Evolutionary conservation across 2,113 vertebrate genomes (phyloP).

Genomic region (Bungarus multicinctus): DNA sequence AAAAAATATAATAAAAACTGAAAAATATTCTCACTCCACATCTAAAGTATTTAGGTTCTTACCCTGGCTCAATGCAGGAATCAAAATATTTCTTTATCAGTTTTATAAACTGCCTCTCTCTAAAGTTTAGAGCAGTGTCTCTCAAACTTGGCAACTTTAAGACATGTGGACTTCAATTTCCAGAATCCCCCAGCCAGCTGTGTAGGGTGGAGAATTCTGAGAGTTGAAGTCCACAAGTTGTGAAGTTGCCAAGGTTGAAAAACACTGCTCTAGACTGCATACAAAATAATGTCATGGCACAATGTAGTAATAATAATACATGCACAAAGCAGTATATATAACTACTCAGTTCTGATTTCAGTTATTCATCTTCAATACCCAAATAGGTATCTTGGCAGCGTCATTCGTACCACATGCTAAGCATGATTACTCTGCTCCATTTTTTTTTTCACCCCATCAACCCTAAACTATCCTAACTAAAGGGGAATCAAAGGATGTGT

Average conservation of each 20-base stretch:
- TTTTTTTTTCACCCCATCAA: neutral
- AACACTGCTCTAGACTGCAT: neutral
- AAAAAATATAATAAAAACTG: neutral
- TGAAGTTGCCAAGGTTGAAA: too few relatives aligned
- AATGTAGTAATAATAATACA: neutral
- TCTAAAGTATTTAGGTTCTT: neutral
- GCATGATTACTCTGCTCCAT: neutral
- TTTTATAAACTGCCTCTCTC: neutral
- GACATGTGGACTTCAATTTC: too few relatives aligned
- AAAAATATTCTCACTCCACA: neutral
- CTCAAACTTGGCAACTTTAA: too few relatives aligned
- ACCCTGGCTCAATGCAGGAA: neutral
- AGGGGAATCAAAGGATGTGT: neutral
- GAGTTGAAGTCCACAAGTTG: too few relatives aligned
- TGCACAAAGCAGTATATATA: neutral
- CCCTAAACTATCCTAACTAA: conserved; percentile 9
- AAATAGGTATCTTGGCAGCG: neutral
- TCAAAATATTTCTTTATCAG: neutral
- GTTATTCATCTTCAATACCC: neutral
- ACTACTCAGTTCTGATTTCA: neutral
- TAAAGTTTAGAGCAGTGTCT: too few relatives aligned
- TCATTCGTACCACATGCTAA: neutral
- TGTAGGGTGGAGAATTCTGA: too few relatives aligned
- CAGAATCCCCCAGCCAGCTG: too few relatives aligned
- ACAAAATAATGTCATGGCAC: neutral